Base-by-base conservation (phyloP, 2,113 vertebrate genomes). In the Caretta caretta region DNA sequence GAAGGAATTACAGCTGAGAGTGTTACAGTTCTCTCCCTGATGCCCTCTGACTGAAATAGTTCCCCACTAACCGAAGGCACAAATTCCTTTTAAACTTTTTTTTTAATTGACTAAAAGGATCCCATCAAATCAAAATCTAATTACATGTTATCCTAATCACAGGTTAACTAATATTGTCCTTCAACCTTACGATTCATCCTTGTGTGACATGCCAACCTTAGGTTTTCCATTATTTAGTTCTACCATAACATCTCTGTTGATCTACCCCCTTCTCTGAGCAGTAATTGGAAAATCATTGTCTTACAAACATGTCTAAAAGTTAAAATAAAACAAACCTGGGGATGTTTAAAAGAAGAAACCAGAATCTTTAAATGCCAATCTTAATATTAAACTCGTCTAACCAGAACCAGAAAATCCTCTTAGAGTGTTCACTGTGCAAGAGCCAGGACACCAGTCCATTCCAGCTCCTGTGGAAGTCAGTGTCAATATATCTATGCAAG, bases 161-260 rank as follows among this genome's bases (percentile, higher is more conserved):
- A 78, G 3, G 42, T 13, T 48, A 78, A 46, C 6, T 78, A 27
- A 35, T 19, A 19, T 50, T 62, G 6, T 69, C 5, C n/a, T 85
- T 59, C n/a, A 2, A 3, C 1, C 0, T n/a, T 42, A 16, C 0
- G 0, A 51, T 65, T 56, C 82, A 4, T 0, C 80, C 2, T 35
- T 93, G 20, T 89, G 86, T 76, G 13, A 49, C 3, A 27, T 22
- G 42, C 19, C 5, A 79, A 0, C 49, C 10, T 79, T 89, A 89
- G 35, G 7, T 53, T 4, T 25, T 75, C 16, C n/a, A n/a, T 3
- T 80, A 13, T 10, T 31, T 80, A 50, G 31, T 51, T 80, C 79
- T 35, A 78, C 75, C 10, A 20, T 8, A 49, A 80, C 31, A 35
- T 86, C 91, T 46, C 89, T 1, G 48, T 87, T 5, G 84, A 8